phyloP scores from a whole-genome alignment of 2,797 vertebrate genomes.

The Poecilia gillii region DNA sequence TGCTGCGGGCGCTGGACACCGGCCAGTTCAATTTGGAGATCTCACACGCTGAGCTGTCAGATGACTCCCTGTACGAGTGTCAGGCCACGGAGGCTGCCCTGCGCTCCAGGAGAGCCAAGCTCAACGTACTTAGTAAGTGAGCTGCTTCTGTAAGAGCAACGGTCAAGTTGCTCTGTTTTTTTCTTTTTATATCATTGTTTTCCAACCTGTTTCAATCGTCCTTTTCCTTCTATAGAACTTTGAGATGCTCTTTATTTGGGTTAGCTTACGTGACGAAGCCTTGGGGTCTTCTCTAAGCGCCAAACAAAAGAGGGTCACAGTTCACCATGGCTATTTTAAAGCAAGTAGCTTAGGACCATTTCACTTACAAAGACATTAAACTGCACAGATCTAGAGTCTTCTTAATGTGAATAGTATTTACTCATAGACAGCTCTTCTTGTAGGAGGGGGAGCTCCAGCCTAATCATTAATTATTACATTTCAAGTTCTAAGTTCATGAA shows the following conservation, averaged over 20 bases:
- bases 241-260: background rate
- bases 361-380: background rate
- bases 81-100: slow-evolving; percentile 95
- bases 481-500: background rate
- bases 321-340: background rate
- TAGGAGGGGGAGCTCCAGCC: background rate
- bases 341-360: background rate
- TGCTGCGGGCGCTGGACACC: slow-evolving; percentile 86
- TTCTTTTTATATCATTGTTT: background rate
- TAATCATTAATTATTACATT: background rate
- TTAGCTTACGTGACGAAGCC: background rate
- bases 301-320: background rate
- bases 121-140: slow-evolving; percentile 92
- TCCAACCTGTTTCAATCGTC: background rate
- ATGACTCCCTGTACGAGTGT: slow-evolving; percentile 94
- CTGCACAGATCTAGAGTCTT: background rate
- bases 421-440: background rate
- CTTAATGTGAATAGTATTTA: background rate
- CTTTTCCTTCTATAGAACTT: background rate
- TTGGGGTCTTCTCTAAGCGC: background rate
- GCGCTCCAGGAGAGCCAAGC: slow-evolving; percentile 89
- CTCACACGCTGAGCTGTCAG: slow-evolving; percentile 86
- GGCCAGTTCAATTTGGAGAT: slow-evolving; percentile 97
- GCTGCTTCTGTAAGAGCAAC: background rate
- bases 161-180: background rate